Evolutionary conservation across 2,113 vertebrate genomes (phyloP), one percentile per base, ranked within the genome.

Genomic region (Lepus americanus): DNA sequence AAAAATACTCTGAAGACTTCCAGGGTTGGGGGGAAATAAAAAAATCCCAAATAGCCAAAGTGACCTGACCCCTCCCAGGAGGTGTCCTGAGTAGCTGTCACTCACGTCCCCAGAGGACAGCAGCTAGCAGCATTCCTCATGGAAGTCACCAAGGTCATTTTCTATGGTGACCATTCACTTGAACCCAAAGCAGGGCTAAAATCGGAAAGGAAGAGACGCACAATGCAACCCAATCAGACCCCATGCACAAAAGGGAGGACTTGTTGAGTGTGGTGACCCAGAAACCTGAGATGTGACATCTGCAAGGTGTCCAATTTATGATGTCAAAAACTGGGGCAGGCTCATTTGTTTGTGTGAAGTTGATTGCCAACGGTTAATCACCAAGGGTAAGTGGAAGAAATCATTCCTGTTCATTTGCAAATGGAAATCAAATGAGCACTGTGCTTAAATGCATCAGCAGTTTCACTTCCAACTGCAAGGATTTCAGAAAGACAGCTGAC

Each of bases 391-490:
- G 98, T 92, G 97, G 97, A 97, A 98, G 98, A 97, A 98, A 79
- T 92, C 90, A 84, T 97, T 97, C 96, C 97, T 97, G 98, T 97
- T 98, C 98, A 98, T 98, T 98, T 98, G 97, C 98, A 98, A 98
- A 98, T 98, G 98, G 98, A 98, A 97, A 98, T 97, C 98, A 98
- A 97, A 98, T 97, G 98, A 98, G 98, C 97, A 93, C 96, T 96
- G 94, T 93, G 97, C 97, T 96, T 90, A 88, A 95, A 96, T 96
- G 97, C 97, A 98, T 98, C 98, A 98, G 98, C 95, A 92, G 80
- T 98, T 98, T 97, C 97, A 95, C 90, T 97, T 97, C 93, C 96
- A 95, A 97, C 96, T 88, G 94, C 96, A 95, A 90, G 92, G 86
- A 94, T 90, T 95, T 96, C 85, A 96, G 89, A 95, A 97, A 95